Conservation (phyloP, 2,113 vertebrate species). For the Sylvilagus bachmani region DNA sequence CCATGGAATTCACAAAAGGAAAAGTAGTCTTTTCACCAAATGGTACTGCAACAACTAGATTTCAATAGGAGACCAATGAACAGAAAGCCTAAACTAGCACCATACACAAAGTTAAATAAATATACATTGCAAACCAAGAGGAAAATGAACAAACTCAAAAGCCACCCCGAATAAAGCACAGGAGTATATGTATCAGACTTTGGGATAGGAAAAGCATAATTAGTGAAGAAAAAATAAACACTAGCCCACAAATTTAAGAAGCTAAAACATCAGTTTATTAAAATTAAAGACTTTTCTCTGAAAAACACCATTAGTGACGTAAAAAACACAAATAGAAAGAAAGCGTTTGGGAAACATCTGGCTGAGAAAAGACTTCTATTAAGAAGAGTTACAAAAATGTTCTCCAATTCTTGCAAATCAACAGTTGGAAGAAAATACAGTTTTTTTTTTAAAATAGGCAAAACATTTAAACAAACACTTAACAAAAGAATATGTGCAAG, state of each 20-base stretch:
- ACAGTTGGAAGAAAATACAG: neutral
- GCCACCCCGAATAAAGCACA: neutral
- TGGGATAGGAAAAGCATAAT: neutral
- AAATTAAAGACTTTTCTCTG: neutral
- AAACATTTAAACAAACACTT: neutral
- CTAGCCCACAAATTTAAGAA: neutral
- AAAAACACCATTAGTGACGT: neutral
- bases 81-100: neutral
- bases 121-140: neutral
- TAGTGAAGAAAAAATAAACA: neutral
- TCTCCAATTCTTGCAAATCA: neutral
- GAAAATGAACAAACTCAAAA: neutral
- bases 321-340: neutral
- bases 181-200: neutral
- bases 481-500: neutral
- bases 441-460: neutral
- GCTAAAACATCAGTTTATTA: neutral
- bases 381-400: neutral
- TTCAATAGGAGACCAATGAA: neutral
- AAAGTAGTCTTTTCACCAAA: neutral
- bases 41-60: neutral
- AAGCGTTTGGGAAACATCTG: neutral
- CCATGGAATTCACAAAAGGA: neutral
- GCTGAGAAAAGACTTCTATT: neutral
- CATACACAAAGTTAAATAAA: neutral